phyloP scores from a whole-genome alignment of 2,113 vertebrate species.

The Syngnathus floridae region DNA sequence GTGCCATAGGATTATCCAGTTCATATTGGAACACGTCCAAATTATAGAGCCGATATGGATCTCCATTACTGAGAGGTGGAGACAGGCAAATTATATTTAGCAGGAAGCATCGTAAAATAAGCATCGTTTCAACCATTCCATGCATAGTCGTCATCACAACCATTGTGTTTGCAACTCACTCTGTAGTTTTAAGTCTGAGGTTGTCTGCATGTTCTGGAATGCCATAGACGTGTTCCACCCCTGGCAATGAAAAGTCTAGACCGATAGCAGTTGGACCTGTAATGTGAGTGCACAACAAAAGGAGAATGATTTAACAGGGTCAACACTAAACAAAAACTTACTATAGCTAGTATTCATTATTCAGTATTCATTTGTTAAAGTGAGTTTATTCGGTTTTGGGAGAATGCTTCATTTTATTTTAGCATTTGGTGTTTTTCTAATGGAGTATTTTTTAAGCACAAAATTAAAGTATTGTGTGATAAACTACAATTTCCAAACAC shows the following conservation, averaged over 20 bases:
- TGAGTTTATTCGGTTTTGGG: too few species aligned
- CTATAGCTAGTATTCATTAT: too few species aligned
- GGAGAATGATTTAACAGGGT: neutral
- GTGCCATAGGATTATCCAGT: constrained; percentile 84
- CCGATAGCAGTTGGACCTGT: constrained; percentile 83
- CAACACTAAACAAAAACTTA: too few species aligned
- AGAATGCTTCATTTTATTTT: too few species aligned
- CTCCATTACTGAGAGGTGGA: constrained; percentile 73
- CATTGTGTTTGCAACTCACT: constrained; percentile 68
- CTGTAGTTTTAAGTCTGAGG: constrained; percentile 81
- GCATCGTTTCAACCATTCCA: neutral
- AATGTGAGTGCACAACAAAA: constrained; percentile 1
- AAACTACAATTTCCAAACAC: too few species aligned
- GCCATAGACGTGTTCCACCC: constrained; percentile 88
- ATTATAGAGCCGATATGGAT: constrained; percentile 88
- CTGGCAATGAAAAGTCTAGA: constrained; percentile 86
- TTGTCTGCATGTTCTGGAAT: constrained; percentile 88
- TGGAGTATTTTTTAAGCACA: too few species aligned
- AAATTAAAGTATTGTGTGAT: too few species aligned
- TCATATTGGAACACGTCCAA: constrained; percentile 95
- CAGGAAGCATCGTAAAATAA: neutral
- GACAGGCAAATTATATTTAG: constrained; percentile 1
- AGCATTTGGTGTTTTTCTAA: too few species aligned
- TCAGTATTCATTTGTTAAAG: too few species aligned
- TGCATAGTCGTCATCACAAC: neutral